Conservation (phyloP, 2,113 vertebrate genomes). For the Python bivittatus region DNA sequence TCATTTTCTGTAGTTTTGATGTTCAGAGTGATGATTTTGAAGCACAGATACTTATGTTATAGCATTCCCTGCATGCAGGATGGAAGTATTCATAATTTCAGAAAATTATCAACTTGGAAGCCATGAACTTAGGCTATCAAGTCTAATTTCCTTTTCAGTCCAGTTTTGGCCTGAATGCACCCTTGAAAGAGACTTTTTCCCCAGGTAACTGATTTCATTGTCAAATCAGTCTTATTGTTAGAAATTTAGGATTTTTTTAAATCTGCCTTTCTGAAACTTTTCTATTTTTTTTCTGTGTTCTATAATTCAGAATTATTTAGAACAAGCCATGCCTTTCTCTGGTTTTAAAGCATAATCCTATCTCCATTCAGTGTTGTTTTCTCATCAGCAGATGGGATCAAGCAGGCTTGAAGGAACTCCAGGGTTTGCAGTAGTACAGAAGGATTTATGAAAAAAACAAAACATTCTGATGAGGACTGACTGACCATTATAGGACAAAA, state of each 20-base stretch:
- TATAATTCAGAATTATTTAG: background rate
- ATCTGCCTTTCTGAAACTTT: background rate
- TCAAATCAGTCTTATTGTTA: background rate
- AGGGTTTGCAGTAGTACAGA: background rate
- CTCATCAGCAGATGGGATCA: background rate
- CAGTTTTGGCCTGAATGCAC: background rate
- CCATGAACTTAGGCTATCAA: background rate
- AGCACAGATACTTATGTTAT: background rate
- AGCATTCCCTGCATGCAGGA: background rate
- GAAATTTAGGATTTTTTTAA: background rate
- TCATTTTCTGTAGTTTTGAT: background rate
- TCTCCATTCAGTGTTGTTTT: background rate
- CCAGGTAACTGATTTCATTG: background rate
- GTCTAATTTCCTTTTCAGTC: background rate
- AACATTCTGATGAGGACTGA: background rate
- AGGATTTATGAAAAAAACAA: background rate
- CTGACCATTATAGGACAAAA: background rate
- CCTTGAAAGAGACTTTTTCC: background rate
- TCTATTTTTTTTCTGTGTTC: background rate
- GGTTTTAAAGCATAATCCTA: background rate
- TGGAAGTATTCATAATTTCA: background rate
- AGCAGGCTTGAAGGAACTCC: background rate
- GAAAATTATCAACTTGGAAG: background rate
- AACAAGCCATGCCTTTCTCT: background rate
- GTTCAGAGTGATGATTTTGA: background rate